Conservation (phyloP, 2,797 vertebrate genomes). For the Erethizon dorsatum region DNA sequence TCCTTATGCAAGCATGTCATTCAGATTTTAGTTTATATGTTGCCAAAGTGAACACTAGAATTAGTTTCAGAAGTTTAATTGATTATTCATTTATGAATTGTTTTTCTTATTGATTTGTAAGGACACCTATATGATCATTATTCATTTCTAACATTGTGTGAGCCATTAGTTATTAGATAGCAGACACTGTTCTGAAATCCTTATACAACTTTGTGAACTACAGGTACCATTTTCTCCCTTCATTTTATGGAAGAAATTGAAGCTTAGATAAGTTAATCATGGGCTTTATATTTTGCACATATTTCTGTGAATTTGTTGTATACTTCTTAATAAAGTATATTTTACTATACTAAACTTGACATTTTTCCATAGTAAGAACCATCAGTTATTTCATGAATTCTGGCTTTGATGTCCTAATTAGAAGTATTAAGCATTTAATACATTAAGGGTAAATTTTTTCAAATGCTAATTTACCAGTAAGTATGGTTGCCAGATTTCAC, state of each 20-base stretch:
- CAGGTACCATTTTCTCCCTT: not conserved
- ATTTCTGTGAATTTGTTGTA: not conserved
- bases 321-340: not conserved
- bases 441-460: slow-evolving; percentile 4
- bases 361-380: slow-evolving; percentile 20
- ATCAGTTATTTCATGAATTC: not conserved
- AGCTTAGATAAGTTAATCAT: not conserved
- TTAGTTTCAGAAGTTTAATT: slow-evolving; percentile 29
- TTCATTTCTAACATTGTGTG: slow-evolving; percentile 24
- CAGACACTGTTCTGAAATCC: not conserved
- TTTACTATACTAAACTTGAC: not conserved
- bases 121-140: not conserved
- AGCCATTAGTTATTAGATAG: slow-evolving; percentile 3
- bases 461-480: not conserved
- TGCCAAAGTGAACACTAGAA: not conserved
- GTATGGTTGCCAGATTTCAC: not conserved
- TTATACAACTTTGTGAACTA: not conserved
- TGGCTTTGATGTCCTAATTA: slow-evolving; percentile 32
- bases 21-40: not conserved
- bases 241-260: slow-evolving; percentile 13
- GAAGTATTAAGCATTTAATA: slow-evolving; percentile 39
- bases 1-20: not conserved
- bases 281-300: not conserved
- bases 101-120: slow-evolving; percentile 20
- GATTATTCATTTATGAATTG: not conserved